Evolutionary conservation across 2,113 vertebrate genomes (phyloP), one percentile per base, ranked within the genome.

Genomic region (Piprites chloris): DNA sequence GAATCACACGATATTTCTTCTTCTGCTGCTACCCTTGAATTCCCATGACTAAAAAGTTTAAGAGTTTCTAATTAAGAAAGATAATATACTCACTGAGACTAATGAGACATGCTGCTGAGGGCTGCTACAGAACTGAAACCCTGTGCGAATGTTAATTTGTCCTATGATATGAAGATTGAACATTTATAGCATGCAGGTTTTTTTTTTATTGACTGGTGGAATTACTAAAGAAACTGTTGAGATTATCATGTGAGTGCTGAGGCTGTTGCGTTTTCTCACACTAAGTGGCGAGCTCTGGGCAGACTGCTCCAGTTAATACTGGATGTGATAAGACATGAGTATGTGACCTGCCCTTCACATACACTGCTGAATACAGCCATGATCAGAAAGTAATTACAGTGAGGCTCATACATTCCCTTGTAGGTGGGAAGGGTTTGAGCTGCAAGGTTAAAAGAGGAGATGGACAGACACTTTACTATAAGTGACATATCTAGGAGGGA

Each of bases 51-150:
- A 42, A 93, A 90, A 93, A 50, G 12, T 95, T 95, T 89, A 90
- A 72, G 78, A 42, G 32, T 89, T 88, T 91, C 52, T 96, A 94
- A 97, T 96, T 96, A 95, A 76, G 76, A 92, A 96, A 89, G 50
- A 93, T 91, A 94, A 92, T 92, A 91, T 66, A 59, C 77, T 95
- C 62, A 59, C 41, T 85, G 62, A 89, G 58, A 90, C 56, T 94
- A 92, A 96, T 93, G 58, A 96, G 73, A 63, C 86, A 37, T 75
- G 33, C 55, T 93, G 56, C 85, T 6, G 17, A 75, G 33, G 68
- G 66, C 49, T 87, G 56, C 80, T 78, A 27, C 14, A 79, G 74
- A 88, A 86, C 44, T 53, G 86, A 87, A 93, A 77, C 9, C 42
- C 27, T 75, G 52, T 63, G 39, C 0, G 17, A 89, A 94, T 91